These are phyloP conservation scores for Amphilophus citrinellus DNA, from an alignment of 2,113 vertebrate genomes.

Conservation along the genomic window DNA sequence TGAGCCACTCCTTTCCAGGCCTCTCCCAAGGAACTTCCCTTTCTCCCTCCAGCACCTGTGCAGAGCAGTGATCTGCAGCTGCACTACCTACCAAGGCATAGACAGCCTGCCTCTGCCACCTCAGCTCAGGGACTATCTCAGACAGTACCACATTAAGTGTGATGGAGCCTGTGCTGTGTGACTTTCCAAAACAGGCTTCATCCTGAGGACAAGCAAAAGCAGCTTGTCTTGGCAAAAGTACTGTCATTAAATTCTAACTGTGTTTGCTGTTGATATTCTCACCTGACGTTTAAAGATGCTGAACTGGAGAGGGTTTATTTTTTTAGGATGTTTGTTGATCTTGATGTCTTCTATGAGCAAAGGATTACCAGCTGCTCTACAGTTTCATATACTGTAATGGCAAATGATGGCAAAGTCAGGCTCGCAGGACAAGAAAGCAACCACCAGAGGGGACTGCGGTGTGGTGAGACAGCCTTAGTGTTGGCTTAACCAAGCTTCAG, in stretches of 20 bases:
- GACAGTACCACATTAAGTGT: conserved; percentile 93
- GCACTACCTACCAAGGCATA: conserved; percentile 91
- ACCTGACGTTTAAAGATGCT: neutral
- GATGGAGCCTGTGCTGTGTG: conserved; percentile 75
- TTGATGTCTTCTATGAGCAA: neutral
- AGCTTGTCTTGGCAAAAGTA: neutral
- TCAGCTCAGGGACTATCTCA: conserved; percentile 92
- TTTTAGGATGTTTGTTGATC: neutral
- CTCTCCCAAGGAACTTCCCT: conserved; percentile 91
- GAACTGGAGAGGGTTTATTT: neutral
- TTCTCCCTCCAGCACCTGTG: conserved; percentile 95
- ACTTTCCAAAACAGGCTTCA: neutral
- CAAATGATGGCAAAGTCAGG: neutral
- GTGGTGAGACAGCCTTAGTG: neutral
- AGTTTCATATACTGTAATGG: neutral
- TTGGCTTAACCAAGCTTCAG: neutral
- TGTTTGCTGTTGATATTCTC: neutral
- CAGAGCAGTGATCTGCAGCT: conserved; percentile 92
- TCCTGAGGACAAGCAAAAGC: neutral
- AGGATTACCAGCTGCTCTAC: neutral
- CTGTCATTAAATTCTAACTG: neutral
- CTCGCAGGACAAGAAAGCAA: neutral
- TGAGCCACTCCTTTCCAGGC: conserved; percentile 93
- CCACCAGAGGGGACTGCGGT: neutral
- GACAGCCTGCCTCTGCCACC: conserved; percentile 88